Conservation (phyloP, 2,888 invertebrate species). For the Rotaria socialis region DNA sequence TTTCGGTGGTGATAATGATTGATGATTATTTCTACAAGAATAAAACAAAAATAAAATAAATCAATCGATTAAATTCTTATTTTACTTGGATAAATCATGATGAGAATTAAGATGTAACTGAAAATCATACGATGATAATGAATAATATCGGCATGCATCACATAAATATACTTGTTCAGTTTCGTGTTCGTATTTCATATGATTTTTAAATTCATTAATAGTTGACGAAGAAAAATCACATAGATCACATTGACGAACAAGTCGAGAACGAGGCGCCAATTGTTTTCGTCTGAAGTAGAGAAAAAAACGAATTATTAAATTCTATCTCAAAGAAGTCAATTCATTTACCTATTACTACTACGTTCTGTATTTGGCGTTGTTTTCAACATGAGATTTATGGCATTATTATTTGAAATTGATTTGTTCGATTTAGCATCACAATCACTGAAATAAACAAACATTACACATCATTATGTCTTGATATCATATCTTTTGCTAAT, state of each 20-base stretch:
- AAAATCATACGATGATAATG: conserved; percentile 42
- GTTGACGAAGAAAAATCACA: conserved; percentile 35
- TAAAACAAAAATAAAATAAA: background rate
- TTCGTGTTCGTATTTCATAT: conserved; percentile 44
- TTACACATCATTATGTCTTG: background rate
- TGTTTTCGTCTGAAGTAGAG: conserved; percentile 27
- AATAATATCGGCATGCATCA: conserved; percentile 44
- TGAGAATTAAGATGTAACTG: conserved; percentile 43
- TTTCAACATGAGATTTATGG: background rate
- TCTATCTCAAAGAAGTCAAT: no score
- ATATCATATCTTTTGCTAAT: background rate
- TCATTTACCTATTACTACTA: background rate
- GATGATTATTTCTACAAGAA: background rate
- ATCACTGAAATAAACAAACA: conserved; percentile 25
- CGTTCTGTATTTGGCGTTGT: background rate
- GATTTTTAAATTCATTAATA: conserved; percentile 43
- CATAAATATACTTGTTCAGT: conserved; percentile 43
- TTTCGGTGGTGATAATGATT: background rate
- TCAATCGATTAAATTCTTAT: no score
- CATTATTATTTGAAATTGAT: conserved; percentile 13
- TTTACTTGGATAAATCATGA: background rate
- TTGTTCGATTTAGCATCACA: conserved; percentile 16
- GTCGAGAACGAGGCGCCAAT: background rate
- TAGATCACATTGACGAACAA: conserved; percentile 38
- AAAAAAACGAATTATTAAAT: no score